A percentile compares a stretch with the other conserved stretches of the same genome.
Conservation (phyloP, 2,888 invertebrate genomes). For the Caenorhabditis doughertyi region DNA sequence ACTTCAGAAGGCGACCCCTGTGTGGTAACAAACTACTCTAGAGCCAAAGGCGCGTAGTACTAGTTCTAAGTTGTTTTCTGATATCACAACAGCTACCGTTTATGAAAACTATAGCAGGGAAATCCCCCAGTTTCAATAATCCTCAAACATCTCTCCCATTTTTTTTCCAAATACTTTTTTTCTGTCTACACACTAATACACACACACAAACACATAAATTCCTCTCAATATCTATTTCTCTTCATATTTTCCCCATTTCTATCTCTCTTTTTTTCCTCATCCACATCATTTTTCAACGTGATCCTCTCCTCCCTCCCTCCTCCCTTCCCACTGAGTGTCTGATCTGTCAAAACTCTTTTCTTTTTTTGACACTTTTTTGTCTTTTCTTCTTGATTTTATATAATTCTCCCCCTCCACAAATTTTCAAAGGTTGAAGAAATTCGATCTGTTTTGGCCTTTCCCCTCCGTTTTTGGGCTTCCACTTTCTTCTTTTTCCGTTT, state of each 20-base stretch:
- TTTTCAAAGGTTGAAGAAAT: too few species aligned
- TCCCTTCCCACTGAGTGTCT: too few species aligned
- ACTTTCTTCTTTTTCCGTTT: slow-evolving; percentile 2
- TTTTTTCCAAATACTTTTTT: background rate
- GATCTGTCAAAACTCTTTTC: slow-evolving; percentile 2
- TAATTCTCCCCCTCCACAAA: too few species aligned
- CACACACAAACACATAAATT: background rate
- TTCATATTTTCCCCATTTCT: background rate
- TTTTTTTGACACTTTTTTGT: slow-evolving; percentile 28
- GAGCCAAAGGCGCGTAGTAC: too few species aligned
- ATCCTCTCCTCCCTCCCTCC: background rate
- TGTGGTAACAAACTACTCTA: too few species aligned
- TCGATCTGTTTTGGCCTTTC: slow-evolving; percentile 11
- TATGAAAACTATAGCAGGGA: too few species aligned
- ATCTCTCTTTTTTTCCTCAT: slow-evolving; percentile 19
- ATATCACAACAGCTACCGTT: too few species aligned
- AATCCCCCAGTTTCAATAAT: too few species aligned
- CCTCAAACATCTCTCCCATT: too few species aligned
- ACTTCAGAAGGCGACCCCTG: too few species aligned
- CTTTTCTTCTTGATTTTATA: background rate
- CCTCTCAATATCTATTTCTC: slow-evolving; percentile 30
- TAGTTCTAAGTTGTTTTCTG: too few species aligned
- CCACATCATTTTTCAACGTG: slow-evolving; percentile 8
- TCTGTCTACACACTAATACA: too few species aligned
- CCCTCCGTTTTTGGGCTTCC: slow-evolving; percentile 27